These are phyloP conservation scores for Xiphophorus hellerii DNA, from an alignment of 2,113 vertebrate genomes.

Conservation along the genomic window DNA sequence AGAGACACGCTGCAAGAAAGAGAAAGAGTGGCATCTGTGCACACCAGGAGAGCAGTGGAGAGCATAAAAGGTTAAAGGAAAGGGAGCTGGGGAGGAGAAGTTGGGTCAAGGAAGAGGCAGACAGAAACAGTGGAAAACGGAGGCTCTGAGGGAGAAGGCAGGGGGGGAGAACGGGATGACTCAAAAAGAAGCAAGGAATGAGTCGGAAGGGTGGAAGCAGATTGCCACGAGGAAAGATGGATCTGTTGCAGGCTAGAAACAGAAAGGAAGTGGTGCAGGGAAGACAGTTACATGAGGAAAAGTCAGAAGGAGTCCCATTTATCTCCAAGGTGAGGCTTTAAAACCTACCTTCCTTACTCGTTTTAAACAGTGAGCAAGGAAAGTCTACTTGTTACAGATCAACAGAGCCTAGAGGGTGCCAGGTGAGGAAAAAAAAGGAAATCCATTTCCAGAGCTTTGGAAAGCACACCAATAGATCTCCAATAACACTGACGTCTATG, in stretches of 20 bases:
- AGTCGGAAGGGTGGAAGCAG: conserved; percentile 11
- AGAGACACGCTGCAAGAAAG: conserved; percentile 20
- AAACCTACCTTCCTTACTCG: not conserved
- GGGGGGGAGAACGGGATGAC: conserved; percentile 50
- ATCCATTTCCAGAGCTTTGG: not conserved
- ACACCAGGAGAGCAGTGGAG: conserved; percentile 16
- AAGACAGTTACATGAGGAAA: not conserved
- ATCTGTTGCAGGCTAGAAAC: conserved; percentile 33
- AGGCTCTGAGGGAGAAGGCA: conserved; percentile 46
- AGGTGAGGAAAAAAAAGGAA: not conserved
- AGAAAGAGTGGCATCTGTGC: conserved; percentile 23
- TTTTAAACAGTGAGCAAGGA: conserved; percentile 8
- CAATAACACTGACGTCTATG: not conserved
- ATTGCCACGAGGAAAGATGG: conserved; percentile 43
- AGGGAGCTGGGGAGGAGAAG: conserved; percentile 34
- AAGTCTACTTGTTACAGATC: conserved; percentile 1
- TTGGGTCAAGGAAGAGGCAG: conserved; percentile 43
- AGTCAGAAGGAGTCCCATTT: not conserved
- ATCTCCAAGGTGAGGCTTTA: not conserved
- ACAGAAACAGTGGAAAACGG: conserved; percentile 47
- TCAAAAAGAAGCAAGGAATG: conserved; percentile 28
- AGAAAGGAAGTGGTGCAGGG: not conserved
- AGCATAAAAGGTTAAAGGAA: conserved; percentile 64
- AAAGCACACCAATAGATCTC: not conserved
- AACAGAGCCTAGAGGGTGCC: not conserved